Conservation (phyloP, 2,888 invertebrate species). For the Euplexia lucipara region DNA sequence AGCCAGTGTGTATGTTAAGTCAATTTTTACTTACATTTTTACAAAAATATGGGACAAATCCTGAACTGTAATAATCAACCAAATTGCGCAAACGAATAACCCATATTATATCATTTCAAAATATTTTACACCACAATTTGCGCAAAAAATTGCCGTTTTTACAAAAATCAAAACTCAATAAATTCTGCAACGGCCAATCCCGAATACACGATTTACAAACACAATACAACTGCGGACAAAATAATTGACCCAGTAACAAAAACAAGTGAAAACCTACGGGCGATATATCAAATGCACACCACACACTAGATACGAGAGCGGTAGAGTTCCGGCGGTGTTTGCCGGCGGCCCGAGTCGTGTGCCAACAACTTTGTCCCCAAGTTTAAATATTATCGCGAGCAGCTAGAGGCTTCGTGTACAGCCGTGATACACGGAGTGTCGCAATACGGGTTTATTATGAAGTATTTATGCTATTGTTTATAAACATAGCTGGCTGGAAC, state of each 20-base stretch:
- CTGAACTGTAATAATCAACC: neutral
- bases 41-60: too few relatives aligned
- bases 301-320: slow-evolving; percentile 63
- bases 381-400: slow-evolving; percentile 67
- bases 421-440: slow-evolving; percentile 60
- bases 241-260: slow-evolving; percentile 68
- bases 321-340: slow-evolving; percentile 65
- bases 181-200: slow-evolving; percentile 45
- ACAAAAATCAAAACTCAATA: slow-evolving; percentile 51
- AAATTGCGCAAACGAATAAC: neutral
- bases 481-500: slow-evolving; percentile 47
- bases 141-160: slow-evolving; percentile 1
- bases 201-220: slow-evolving; percentile 49
- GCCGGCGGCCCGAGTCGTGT: slow-evolving; percentile 60
- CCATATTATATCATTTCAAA: neutral
- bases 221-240: slow-evolving; percentile 62
- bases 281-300: slow-evolving; percentile 69
- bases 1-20: too few relatives aligned
- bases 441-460: slow-evolving; percentile 66
- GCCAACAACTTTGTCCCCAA: slow-evolving; percentile 66
- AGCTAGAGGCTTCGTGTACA: slow-evolving; percentile 54
- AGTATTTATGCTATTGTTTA: slow-evolving; percentile 57
- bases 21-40: too few relatives aligned
- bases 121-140: neutral
- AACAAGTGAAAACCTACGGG: slow-evolving; percentile 65